phyloP scores from a whole-genome alignment of 2,888 invertebrate genomes.

The Halocaridina rubra region DNA sequence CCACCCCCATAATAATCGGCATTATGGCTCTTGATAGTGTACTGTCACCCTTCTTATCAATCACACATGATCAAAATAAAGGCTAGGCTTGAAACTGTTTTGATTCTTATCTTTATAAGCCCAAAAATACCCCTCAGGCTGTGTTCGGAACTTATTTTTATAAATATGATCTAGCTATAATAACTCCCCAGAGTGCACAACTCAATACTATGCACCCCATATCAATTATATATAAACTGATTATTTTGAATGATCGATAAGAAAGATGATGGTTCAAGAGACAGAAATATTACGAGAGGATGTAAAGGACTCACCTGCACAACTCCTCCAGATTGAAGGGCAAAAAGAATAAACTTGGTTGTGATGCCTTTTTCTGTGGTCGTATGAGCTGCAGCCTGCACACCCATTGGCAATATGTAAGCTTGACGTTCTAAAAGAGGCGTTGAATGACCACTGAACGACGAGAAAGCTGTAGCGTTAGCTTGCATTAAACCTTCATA shows the following conservation, averaged over 20 bases:
- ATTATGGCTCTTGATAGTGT: too few species aligned
- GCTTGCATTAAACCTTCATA: slow-evolving; percentile 91
- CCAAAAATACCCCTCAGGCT: too few species aligned
- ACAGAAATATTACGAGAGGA: background rate
- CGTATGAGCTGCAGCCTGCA: slow-evolving; percentile 85
- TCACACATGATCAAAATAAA: too few species aligned
- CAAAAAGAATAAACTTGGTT: slow-evolving; percentile 84
- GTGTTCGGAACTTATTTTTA: too few species aligned
- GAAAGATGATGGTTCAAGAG: background rate
- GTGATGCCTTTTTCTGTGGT: slow-evolving; percentile 93
- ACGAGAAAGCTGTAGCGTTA: slow-evolving; percentile 86
- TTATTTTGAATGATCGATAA: background rate
- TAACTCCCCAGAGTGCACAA: too few species aligned
- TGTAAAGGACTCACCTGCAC: slow-evolving; percentile 33
- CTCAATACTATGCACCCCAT: too few species aligned
- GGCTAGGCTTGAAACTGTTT: too few species aligned
- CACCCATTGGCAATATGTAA: slow-evolving; percentile 75
- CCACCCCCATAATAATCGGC: too few species aligned
- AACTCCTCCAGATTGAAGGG: slow-evolving; percentile 66
- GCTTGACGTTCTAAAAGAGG: slow-evolving; percentile 66
- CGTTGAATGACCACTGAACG: slow-evolving; percentile 76
- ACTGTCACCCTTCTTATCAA: too few species aligned
- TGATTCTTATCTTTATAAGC: too few species aligned
- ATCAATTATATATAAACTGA: too few species aligned
- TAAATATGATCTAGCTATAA: too few species aligned